Evolutionary conservation across 1,140 invertebrate genomes (phyloP).

Genomic region (Semibalanus balanoides): DNA sequence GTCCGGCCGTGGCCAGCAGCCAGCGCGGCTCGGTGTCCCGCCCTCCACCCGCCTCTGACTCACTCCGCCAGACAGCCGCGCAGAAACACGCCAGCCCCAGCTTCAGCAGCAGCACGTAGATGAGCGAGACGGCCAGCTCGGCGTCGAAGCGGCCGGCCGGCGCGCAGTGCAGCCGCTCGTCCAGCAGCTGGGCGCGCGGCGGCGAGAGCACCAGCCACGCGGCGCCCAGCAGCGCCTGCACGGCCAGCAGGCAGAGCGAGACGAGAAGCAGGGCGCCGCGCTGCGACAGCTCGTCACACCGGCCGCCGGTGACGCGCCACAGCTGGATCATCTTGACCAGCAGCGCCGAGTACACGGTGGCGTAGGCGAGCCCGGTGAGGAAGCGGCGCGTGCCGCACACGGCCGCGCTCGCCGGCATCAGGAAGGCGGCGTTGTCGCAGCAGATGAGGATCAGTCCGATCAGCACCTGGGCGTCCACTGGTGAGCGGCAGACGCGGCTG

Average conservation of each 20-base stretch:
- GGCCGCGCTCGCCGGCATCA: slow-evolving; percentile 31
- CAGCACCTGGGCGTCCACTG: slow-evolving; percentile 35
- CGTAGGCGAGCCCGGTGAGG: slow-evolving; percentile 32
- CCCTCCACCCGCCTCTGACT: slow-evolving; percentile 21
- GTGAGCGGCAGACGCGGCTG: slow-evolving; percentile 32
- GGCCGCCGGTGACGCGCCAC: slow-evolving; percentile 23
- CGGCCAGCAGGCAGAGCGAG: slow-evolving; percentile 28
- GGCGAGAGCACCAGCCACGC: slow-evolving; percentile 35
- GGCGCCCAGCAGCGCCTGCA: slow-evolving; percentile 34
- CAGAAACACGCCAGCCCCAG: slow-evolving; percentile 31
- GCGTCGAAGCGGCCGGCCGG: slow-evolving; percentile 30
- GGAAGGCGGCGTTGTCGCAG: slow-evolving; percentile 34
- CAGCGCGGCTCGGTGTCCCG: slow-evolving; percentile 32
- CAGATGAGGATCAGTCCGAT: slow-evolving; percentile 35
- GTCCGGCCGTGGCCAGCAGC: slow-evolving; percentile 30
- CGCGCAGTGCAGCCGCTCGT: slow-evolving; percentile 23
- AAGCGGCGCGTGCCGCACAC: slow-evolving; percentile 34
- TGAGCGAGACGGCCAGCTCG: slow-evolving; percentile 33
- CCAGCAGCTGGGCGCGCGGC: slow-evolving; percentile 22
- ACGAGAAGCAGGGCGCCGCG: slow-evolving; percentile 32
- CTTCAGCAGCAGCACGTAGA: slow-evolving; percentile 36
- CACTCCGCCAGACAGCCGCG: slow-evolving; percentile 30
- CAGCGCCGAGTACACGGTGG: slow-evolving; percentile 33
- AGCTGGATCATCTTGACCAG: slow-evolving; percentile 35
- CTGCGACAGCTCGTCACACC: slow-evolving; percentile 19